A percentile compares a stretch with the other conserved stretches of the same genome.
Evolutionary conservation across 2,113 vertebrate genomes (phyloP).

Genomic region (Pelmatolapia mariae): DNA sequence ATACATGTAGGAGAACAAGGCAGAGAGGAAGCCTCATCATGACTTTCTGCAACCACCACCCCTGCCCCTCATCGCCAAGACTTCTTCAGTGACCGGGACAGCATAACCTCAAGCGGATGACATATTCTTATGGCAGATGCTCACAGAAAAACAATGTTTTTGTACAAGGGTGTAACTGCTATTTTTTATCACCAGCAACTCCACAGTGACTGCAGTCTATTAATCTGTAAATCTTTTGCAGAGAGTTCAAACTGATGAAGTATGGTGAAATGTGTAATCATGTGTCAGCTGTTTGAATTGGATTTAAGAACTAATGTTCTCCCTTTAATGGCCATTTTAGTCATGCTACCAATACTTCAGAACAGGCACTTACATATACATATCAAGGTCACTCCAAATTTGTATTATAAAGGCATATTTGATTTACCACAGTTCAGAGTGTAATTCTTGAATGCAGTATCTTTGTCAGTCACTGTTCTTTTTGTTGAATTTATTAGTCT

Average conservation of each 20-base stretch:
- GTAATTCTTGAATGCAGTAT: not conserved
- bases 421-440: not conserved
- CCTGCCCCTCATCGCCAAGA: conserved; percentile 43
- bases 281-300: conserved; percentile 5
- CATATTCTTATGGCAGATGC: conserved; percentile 48
- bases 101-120: conserved; percentile 55
- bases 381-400: not conserved
- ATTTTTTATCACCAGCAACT: conserved; percentile 20
- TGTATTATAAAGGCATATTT: not conserved
- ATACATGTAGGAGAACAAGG: conserved; percentile 50
- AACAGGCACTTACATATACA: not conserved
- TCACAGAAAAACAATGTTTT: conserved; percentile 40
- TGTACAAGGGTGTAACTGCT: conserved; percentile 33
- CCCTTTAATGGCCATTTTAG: not conserved
- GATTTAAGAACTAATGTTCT: not conserved
- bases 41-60: conserved; percentile 45
- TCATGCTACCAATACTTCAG: not conserved
- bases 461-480: not conserved
- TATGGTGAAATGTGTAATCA: conserved; percentile 4
- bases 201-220: conserved; percentile 16
- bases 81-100: conserved; percentile 50
- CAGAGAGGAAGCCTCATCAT: conserved; percentile 39
- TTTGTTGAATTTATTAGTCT: not conserved
- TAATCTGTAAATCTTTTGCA: conserved; percentile 20
- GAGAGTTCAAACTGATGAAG: conserved; percentile 17